Base-by-base conservation (phyloP, 2,888 invertebrate genomes). In the Achlya flavicornis region DNA sequence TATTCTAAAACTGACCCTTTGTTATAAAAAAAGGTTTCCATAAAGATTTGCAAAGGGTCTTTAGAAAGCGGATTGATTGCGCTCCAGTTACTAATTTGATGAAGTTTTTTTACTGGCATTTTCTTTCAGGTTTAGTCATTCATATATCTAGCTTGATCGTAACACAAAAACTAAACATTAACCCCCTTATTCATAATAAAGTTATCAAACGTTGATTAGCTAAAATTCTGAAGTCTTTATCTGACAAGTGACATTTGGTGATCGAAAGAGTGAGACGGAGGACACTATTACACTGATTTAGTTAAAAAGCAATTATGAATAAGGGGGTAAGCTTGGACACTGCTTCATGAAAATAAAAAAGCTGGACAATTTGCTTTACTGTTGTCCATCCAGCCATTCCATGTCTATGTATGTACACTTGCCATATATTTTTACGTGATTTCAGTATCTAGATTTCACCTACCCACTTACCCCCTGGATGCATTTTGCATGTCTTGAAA, bases 1-100 rank as follows among this genome's bases (percentile, higher is more conserved):
- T 80, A 78, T 84, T 84, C 78, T 75, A 72, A 77, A 79, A 69
- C 78, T 83, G 86, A 84, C 85, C 88, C 86, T 88, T 90, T 88
- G 87, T 87, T 80, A 82, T 84, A 82, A 74, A 74, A 85, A 86
- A 86, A 84, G 78, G 74, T 75, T 78, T 68, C 70, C 68, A 69
- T 19, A 53, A 66, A 72, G 70, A 69, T 69, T 72, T 66, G 65
- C 66, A 63, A 65, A 66, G 63, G 58, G 67, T 69, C 65, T 68
- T 69, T 60, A 60, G 26, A 60, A 60, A n/a, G 41, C 41, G 19
- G 60, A 41, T 60, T 60, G 60, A 60, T 60, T 60, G 60, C 69
- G 70, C 65, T 61, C 62, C 60, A 58, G 61, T 64, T 65, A 64
- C 64, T 14, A 63, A 58, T 60, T 19, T 43, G 19, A 19, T 10